Percentiles rank a stretch among this genome's conserved stretches.
Conservation (phyloP, 2,113 vertebrate genomes). For the Acanthisitta chloris region DNA sequence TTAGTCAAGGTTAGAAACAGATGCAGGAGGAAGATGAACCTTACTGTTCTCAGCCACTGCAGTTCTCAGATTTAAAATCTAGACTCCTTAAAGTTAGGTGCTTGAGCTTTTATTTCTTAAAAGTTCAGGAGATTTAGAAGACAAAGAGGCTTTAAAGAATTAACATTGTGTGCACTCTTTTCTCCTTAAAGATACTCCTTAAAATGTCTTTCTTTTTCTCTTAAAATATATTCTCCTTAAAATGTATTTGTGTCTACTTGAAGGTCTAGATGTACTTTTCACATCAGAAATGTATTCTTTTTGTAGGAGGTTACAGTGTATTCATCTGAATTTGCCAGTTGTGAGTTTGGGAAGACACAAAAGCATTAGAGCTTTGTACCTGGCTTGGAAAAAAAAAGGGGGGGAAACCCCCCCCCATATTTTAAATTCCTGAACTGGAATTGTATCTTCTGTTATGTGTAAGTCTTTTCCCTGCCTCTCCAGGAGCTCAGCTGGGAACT, state of each 20-base stretch:
- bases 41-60: not conserved
- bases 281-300: not conserved
- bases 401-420: accelerated
- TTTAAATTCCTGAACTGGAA: not conserved
- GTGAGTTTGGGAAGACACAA: not conserved
- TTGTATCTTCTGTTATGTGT: not conserved
- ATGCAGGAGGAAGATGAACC: not conserved
- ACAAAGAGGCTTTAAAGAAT: not conserved
- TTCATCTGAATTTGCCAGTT: not conserved
- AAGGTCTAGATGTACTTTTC: not conserved
- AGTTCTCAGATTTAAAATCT: not conserved
- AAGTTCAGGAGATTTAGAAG: not conserved
- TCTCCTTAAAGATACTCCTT: not conserved
- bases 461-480: not conserved
- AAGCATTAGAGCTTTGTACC: not conserved
- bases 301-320: not conserved
- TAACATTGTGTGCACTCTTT: not conserved
- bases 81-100: not conserved
- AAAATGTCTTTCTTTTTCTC: no score
- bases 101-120: not conserved
- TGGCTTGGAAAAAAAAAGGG: not conserved
- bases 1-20: not conserved
- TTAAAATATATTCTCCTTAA: not conserved
- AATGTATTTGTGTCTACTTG: not conserved
- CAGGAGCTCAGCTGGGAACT: conserved; percentile 55